Percentiles rank a stretch among this genome's conserved stretches.
phyloP scores from a whole-genome alignment of 1,140 invertebrate species.

The Scaptodrosophila lebanonensis region DNA sequence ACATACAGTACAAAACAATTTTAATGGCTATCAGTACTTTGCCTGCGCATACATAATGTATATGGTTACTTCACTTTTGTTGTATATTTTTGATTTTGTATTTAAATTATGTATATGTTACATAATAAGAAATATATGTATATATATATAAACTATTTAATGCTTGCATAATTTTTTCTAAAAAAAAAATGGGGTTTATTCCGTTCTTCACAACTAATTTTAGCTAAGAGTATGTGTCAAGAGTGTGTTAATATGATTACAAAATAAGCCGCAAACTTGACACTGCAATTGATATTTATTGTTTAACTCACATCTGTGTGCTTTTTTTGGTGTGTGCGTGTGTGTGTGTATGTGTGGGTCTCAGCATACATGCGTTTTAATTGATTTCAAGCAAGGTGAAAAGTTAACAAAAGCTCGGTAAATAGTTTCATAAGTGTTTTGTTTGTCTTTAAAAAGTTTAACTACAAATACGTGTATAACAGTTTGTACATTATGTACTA shows the following conservation, averaged over 20 bases:
- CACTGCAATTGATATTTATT: too few species aligned
- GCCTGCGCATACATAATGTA: slow-evolving; percentile 22
- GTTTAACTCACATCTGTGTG: slow-evolving; percentile 36
- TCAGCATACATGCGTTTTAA: background rate
- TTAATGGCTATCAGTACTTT: slow-evolving; percentile 61
- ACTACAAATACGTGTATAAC: slow-evolving; percentile 1
- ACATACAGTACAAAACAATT: slow-evolving; percentile 8
- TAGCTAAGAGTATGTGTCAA: too few species aligned
- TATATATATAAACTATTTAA: too few species aligned
- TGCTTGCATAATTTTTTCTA: too few species aligned
- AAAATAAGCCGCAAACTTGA: slow-evolving; percentile 19
- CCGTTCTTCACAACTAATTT: too few species aligned
- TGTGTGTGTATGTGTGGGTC: slow-evolving; percentile 5
- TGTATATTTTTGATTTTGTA: slow-evolving; percentile 8
- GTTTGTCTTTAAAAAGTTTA: too few species aligned
- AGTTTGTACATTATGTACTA: slow-evolving; percentile 1
- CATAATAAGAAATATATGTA: too few species aligned
- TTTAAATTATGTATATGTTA: slow-evolving; percentile 14
- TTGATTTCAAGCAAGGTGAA: too few species aligned
- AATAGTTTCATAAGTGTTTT: too few species aligned
- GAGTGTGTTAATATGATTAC: background rate
- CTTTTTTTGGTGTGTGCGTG: background rate
- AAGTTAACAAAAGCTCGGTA: too few species aligned
- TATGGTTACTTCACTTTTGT: background rate
- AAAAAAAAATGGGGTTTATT: too few species aligned